These are phyloP conservation scores for Drosophila meridiana DNA, from an alignment of 2,888 invertebrate genomes.

Conservation along the genomic window DNA sequence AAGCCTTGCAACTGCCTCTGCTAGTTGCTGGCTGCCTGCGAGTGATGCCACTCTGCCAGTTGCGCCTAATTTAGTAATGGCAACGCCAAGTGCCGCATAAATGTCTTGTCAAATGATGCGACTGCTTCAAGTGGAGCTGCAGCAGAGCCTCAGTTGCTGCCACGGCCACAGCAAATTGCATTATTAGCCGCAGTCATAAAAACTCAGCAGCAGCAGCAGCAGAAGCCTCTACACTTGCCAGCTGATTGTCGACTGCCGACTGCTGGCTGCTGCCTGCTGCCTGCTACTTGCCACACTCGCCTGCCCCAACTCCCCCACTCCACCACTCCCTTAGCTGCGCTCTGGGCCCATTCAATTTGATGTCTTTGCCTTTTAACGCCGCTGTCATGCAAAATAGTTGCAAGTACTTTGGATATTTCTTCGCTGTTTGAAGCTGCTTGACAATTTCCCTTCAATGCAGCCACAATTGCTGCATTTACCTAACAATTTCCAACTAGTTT, in stretches of 20 bases:
- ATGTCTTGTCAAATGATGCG: constrained; percentile 80
- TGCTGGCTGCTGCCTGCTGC: constrained; percentile 3
- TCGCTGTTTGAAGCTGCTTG: constrained; percentile 43
- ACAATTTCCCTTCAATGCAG: constrained; percentile 50
- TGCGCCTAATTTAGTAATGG: constrained; percentile 77
- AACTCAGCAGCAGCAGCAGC: constrained; percentile 45
- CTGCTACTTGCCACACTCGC: constrained; percentile 3
- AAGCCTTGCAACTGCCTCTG: neutral
- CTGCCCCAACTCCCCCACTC: constrained; percentile 1
- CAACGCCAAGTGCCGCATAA: constrained; percentile 80
- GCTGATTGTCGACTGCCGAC: constrained; percentile 6
- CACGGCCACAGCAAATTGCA: constrained; percentile 71
- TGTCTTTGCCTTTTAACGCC: constrained; percentile 72
- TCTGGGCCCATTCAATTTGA: constrained; percentile 71
- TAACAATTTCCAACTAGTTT: constrained; percentile 23
- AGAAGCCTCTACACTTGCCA: constrained; percentile 3
- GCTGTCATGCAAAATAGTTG: constrained; percentile 75
- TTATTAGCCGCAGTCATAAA: constrained; percentile 77
- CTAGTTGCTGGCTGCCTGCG: constrained; percentile 14
- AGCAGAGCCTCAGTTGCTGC: constrained; percentile 28
- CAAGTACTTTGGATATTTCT: constrained; percentile 71
- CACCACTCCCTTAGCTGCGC: constrained; percentile 5
- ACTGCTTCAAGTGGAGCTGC: constrained; percentile 60
- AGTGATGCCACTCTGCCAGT: constrained; percentile 60
- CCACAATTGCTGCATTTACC: constrained; percentile 58